phyloP scores from a whole-genome alignment of 1,140 invertebrate species.

The Daktulosphaira vitifoliae region DNA sequence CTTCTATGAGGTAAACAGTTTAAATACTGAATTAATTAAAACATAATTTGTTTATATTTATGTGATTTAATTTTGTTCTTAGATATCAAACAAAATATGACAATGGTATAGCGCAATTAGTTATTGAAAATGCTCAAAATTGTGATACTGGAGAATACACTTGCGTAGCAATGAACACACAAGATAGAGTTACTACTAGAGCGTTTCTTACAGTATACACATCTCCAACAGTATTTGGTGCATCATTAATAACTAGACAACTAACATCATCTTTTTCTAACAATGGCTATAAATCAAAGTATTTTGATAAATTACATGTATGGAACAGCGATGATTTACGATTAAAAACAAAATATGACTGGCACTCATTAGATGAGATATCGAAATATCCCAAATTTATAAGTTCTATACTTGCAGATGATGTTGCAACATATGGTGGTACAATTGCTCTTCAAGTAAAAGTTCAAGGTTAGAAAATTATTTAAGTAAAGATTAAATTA shows the following conservation, averaged over 20 bases:
- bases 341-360: neutral
- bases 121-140: conserved; percentile 56
- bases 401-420: neutral
- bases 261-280: neutral
- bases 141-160: conserved; percentile 64
- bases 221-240: neutral
- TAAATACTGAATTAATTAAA: neutral
- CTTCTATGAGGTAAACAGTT: conserved; percentile 1
- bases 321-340: neutral
- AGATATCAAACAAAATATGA: conserved; percentile 35
- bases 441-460: conserved; percentile 1
- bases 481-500: too few species aligned
- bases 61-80: too few species aligned
- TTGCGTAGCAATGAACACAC: conserved; percentile 62
- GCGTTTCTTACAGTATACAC: conserved; percentile 56
- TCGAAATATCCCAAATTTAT: neutral
- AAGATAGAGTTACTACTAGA: conserved; percentile 59
- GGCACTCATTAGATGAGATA: neutral
- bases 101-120: conserved; percentile 65
- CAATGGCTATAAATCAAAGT: neutral
- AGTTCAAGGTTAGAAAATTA: conserved; percentile 1
- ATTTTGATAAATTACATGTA: neutral
- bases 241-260: neutral
- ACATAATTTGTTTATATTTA: conserved; percentile 8
- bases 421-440: conserved; percentile 7